Evolutionary conservation across 2,888 invertebrate species (phyloP), one percentile per base, ranked within the genome.

Genomic region (Hemaris fuciformis): DNA sequence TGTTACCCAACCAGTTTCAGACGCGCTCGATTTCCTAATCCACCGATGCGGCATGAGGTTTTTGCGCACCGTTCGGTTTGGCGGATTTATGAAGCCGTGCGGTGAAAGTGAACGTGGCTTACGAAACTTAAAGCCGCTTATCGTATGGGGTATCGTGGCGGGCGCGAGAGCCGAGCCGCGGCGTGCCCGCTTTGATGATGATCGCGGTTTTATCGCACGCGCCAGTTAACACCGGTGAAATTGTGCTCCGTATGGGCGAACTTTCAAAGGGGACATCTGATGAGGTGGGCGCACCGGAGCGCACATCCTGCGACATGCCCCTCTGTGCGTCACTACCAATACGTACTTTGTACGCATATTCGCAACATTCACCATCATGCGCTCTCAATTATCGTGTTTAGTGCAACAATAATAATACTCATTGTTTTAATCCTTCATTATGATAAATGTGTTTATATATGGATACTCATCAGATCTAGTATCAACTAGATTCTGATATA

Each of bases 211-310:
- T 75, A 76, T 79, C 70, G 77, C 76, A 84, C 80, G 85, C 85
- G 77, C 80, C 83, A 81, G 84, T 88, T 82, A 80, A 79, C 84
- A 86, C 73, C 74, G 72, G 84, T 84, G 83, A 89, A 89, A 87
- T 88, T 87, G 80, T 80, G 83, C 80, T 80, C 71, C 77, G 77
- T 81, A 78, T 78, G 80, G 76, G 78, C 79, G 81, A 75, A 79
- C 77, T 81, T 83, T 82, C 76, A 85, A 87, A 88, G 85, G 88
- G 88, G 85, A 84, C 87, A 84, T 83, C 77, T 82, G 83, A 85
- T 84, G 85, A 78, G 79, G 76, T 73, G 74, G 69, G 79, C 74
- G 74, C 86, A 88, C 68, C 87, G 83, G 82, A 89, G 85, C 90
- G 89, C 81, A 78, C 75, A 87, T 91, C 91, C 90, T 87, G 84